Conservation (phyloP, 2,797 vertebrate species). For the Varecia variegata region DNA sequence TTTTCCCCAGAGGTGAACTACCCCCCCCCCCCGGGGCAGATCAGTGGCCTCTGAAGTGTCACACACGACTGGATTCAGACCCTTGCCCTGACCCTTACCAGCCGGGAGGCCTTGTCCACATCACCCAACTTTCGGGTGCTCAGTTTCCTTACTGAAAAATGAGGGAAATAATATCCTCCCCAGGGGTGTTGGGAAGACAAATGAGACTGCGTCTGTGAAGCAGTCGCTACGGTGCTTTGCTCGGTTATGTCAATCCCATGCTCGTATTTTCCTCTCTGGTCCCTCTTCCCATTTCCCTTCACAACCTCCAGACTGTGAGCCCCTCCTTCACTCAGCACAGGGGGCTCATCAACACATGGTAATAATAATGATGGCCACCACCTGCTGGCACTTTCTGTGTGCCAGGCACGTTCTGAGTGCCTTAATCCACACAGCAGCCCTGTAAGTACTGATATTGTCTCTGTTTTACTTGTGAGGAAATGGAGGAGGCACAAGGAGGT, state of each 20-base stretch:
- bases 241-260: neutral
- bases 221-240: too few species aligned
- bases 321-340: neutral
- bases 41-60: neutral
- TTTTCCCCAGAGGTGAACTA: neutral
- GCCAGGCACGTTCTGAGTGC: neutral
- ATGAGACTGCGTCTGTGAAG: rapidly evolving
- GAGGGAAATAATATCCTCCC: neutral
- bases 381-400: neutral
- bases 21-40: neutral
- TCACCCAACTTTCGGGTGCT: neutral
- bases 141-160: neutral
- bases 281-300: neutral
- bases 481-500: neutral
- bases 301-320: neutral
- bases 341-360: neutral
- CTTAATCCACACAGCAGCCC: neutral
- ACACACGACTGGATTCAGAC: too few species aligned
- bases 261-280: neutral
- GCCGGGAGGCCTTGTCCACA: neutral
- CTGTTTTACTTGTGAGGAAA: neutral
- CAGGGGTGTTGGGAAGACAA: neutral
- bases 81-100: neutral
- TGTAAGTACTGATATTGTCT: neutral
- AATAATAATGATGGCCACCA: neutral